phyloP scores from a whole-genome alignment of 2,888 invertebrate genomes.

The Lymantria monacha region DNA sequence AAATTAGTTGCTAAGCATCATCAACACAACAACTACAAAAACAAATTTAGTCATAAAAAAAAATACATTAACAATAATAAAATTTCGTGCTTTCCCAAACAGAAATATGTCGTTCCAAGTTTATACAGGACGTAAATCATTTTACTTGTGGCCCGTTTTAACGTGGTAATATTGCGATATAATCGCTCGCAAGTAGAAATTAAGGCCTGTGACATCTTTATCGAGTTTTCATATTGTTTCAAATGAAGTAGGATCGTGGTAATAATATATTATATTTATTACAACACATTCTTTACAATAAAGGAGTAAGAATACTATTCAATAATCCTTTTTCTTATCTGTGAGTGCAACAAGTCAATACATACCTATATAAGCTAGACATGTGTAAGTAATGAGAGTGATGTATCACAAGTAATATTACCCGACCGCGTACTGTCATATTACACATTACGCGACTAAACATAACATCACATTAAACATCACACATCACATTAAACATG shows the following conservation, averaged over 20 bases:
- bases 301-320: too few relatives aligned
- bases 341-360: too few relatives aligned
- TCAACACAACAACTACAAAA: slow-evolving; percentile 8
- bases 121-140: slow-evolving; percentile 23
- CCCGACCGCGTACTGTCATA: too few relatives aligned
- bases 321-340: too few relatives aligned
- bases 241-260: slow-evolving; percentile 23
- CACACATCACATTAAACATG: too few relatives aligned
- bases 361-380: too few relatives aligned
- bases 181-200: slow-evolving; percentile 50
- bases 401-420: too few relatives aligned
- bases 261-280: background rate
- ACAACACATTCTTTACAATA: background rate
- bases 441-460: too few relatives aligned
- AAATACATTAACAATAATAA: slow-evolving; percentile 10
- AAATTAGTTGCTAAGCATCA: slow-evolving; percentile 8
- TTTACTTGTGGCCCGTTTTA: slow-evolving; percentile 45
- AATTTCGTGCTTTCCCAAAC: slow-evolving; percentile 23
- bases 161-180: slow-evolving; percentile 45
- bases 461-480: too few relatives aligned
- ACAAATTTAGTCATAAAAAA: slow-evolving; percentile 12
- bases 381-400: too few relatives aligned
- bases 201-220: slow-evolving; percentile 70
- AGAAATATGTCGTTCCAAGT: slow-evolving; percentile 24
- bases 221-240: slow-evolving; percentile 37